A percentile compares a stretch with the other conserved stretches of the same genome.
Evolutionary conservation across 2,797 vertebrate species (phyloP).

Genomic region (Pachyuromys duprasi): DNA sequence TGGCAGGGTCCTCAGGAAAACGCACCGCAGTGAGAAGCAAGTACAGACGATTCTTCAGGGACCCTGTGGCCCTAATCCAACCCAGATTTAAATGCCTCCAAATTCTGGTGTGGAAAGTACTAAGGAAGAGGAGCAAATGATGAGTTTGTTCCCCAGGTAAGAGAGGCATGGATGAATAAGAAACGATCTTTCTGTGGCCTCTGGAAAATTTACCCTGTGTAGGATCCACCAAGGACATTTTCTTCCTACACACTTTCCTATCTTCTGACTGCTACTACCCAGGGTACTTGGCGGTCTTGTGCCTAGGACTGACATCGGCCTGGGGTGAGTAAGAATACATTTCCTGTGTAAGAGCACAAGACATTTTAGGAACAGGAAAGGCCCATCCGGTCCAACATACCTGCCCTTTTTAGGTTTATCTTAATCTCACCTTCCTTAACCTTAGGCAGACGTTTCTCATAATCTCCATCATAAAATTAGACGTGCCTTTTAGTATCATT

Average conservation of each 20-base stretch:
- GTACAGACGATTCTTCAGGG: not conserved
- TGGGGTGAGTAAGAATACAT: slow-evolving; percentile 68
- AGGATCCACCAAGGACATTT: not conserved
- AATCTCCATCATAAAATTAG: slow-evolving; percentile 8
- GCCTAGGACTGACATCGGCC: slow-evolving; percentile 59
- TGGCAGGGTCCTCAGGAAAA: not conserved
- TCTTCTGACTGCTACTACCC: slow-evolving; percentile 18
- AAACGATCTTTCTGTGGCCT: not conserved
- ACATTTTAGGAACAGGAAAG: slow-evolving; percentile 83
- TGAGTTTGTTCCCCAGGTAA: slow-evolving; percentile 21
- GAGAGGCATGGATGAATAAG: not conserved
- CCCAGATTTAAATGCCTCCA: not conserved
- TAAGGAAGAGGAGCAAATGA: not conserved
- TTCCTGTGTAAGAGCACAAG: slow-evolving; percentile 81
- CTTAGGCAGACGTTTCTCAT: slow-evolving; percentile 55
- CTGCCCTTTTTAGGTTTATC: slow-evolving; percentile 83
- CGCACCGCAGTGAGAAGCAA: rapidly evolving
- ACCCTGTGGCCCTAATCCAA: not conserved
- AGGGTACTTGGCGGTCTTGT: slow-evolving; percentile 52
- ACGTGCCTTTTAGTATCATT: not conserved
- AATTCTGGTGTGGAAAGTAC: not conserved
- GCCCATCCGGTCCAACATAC: slow-evolving; percentile 80
- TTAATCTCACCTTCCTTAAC: slow-evolving; percentile 74
- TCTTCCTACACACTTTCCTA: slow-evolving; percentile 64
- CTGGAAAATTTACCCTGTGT: not conserved